These are phyloP conservation scores for Anisognathus igniventris DNA, from an alignment of 2,797 vertebrate genomes.

Conservation along the genomic window DNA sequence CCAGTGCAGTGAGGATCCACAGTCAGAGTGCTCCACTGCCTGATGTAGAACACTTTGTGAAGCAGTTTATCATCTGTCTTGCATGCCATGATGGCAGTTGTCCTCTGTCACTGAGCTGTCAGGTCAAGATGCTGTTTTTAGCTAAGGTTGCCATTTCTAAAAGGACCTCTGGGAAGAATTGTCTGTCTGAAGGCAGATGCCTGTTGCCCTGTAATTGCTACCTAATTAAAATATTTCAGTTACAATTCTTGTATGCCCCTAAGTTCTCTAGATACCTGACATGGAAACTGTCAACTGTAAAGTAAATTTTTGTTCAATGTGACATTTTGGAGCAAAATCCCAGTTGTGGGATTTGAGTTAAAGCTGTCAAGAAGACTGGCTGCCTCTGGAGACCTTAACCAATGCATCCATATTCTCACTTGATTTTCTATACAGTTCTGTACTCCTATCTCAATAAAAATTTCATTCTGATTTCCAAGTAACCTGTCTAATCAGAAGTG, in stretches of 20 bases:
- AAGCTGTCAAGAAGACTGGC: not conserved
- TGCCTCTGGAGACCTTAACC: not conserved
- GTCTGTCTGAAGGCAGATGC: not conserved
- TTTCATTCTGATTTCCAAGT: not conserved
- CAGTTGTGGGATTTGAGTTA: not conserved
- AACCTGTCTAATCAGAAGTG: not conserved
- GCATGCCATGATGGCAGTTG: not conserved
- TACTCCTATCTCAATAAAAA: not conserved
- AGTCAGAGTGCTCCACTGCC: not conserved
- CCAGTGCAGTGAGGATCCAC: not conserved
- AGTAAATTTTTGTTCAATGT: not conserved
- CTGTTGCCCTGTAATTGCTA: not conserved
- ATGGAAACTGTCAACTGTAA: not conserved
- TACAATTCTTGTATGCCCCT: not conserved
- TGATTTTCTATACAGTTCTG: not conserved
- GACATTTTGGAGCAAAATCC: not conserved
- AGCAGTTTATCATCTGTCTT: not conserved
- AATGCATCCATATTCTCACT: not conserved
- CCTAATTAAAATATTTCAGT: slow-evolving; percentile 38
- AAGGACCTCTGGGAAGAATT: not conserved
- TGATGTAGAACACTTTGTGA: not conserved
- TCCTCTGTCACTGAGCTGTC: not conserved
- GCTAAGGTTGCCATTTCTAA: not conserved
- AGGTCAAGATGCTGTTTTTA: not conserved
- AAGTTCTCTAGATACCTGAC: not conserved